phyloP scores from a whole-genome alignment of 2,888 invertebrate genomes.

The Syritta pipiens region DNA sequence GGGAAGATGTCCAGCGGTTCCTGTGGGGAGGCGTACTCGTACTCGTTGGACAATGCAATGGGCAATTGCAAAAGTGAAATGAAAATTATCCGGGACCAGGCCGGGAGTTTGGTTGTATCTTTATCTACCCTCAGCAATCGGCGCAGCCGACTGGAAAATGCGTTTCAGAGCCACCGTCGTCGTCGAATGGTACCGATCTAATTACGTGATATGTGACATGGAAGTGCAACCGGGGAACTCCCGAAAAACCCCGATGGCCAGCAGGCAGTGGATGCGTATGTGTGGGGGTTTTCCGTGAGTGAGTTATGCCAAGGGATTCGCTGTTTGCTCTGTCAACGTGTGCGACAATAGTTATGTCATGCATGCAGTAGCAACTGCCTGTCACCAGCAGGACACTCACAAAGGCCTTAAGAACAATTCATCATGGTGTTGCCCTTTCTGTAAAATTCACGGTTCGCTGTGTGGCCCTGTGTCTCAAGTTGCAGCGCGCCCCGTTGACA shows the following conservation, averaged over 20 bases:
- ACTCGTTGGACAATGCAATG: not conserved
- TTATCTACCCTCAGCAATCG: conserved; percentile 63
- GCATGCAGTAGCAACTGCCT: conserved; percentile 39
- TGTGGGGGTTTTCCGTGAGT: conserved; percentile 11
- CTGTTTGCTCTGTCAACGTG: conserved; percentile 38
- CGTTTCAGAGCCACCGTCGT: conserved; percentile 37
- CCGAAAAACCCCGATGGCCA: conserved; percentile 16
- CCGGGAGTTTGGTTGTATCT: not conserved
- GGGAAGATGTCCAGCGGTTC: conserved; percentile 40
- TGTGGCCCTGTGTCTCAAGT: conserved; percentile 35
- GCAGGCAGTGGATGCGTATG: not conserved
- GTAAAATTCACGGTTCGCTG: conserved; percentile 3
- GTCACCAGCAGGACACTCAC: conserved; percentile 57
- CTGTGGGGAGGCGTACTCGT: conserved; percentile 15
- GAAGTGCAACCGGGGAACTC: conserved; percentile 15
- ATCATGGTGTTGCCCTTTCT: conserved; percentile 21
- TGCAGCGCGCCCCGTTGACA: conserved; percentile 61
- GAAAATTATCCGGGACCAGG: conserved; percentile 55
- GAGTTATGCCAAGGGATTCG: conserved; percentile 54
- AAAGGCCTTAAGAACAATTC: conserved; percentile 51
- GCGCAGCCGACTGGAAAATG: conserved; percentile 63
- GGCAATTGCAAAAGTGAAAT: conserved; percentile 62
- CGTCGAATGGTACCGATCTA: conserved; percentile 53
- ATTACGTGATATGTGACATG: conserved; percentile 63
- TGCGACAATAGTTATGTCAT: conserved; percentile 32